These are phyloP conservation scores for Trachops cirrhosus DNA, from an alignment of 2,797 vertebrate genomes.

Conservation along the genomic window DNA sequence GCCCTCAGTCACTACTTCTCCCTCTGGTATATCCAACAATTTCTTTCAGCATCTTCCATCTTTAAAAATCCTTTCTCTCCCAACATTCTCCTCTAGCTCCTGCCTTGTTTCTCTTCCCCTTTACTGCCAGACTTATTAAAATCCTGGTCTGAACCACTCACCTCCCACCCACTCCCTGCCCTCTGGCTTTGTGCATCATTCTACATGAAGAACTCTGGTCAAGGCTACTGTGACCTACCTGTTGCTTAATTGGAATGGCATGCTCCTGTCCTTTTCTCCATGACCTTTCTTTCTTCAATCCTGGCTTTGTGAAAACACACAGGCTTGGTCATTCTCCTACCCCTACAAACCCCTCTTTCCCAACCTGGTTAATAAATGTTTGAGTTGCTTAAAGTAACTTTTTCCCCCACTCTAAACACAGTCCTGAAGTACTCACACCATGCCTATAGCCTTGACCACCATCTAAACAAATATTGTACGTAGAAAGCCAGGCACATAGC, in stretches of 20 bases:
- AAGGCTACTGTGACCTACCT: not conserved
- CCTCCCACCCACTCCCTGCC: not conserved
- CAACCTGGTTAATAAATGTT: slow-evolving; percentile 6
- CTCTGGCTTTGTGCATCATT: not conserved
- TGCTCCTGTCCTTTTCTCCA: not conserved
- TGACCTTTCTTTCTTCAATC: not conserved
- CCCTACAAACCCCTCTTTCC: not conserved
- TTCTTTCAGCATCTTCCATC: not conserved
- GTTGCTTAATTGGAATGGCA: not conserved
- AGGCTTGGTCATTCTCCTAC: not conserved
- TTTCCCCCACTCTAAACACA: not conserved
- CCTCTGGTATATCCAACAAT: not conserved
- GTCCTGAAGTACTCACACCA: not conserved
- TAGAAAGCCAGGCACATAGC: not conserved
- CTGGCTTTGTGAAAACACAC: not conserved
- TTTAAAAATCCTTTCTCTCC: not conserved
- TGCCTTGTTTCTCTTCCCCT: not conserved
- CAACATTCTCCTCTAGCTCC: not conserved
- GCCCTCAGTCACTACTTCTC: not conserved
- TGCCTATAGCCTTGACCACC: not conserved
- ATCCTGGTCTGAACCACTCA: not conserved
- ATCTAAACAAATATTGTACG: not conserved
- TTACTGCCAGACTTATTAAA: not conserved
- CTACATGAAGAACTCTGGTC: not conserved
- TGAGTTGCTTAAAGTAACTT: not conserved